Percentiles rank a stretch among this genome's conserved stretches.
phyloP scores from a whole-genome alignment of 2,113 vertebrate genomes.

The Xerus inauris region DNA sequence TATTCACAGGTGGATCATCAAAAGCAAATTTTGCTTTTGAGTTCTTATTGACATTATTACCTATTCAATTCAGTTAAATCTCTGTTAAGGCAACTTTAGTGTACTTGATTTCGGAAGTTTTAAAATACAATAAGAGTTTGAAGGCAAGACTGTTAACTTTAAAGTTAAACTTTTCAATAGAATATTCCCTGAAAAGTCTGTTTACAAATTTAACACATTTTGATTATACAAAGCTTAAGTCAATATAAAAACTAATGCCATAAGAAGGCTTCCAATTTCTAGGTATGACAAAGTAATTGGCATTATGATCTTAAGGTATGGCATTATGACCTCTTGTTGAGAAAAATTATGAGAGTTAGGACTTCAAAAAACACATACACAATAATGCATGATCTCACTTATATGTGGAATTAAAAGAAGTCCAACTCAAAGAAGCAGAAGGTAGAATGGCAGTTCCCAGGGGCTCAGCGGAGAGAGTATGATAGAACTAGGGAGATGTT shows the following conservation, averaged over 20 bases:
- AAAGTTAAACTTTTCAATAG: conserved; percentile 48
- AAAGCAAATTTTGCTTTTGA: conserved; percentile 42
- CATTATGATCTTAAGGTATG: no score
- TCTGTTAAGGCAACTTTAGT: conserved; percentile 44
- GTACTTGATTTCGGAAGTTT: conserved; percentile 35
- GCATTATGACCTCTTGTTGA: not conserved
- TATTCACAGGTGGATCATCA: conserved; percentile 48
- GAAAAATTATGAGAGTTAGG: not conserved
- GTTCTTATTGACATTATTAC: conserved; percentile 56
- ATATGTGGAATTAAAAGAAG: not conserved
- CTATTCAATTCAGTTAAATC: conserved; percentile 46
- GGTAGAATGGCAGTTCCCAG: not conserved
- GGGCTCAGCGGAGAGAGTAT: accelerated
- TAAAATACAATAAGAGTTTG: conserved; percentile 20
- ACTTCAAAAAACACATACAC: not conserved
- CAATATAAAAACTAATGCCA: conserved; percentile 42
- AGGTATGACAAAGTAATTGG: conserved; percentile 19
- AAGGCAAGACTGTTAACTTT: conserved; percentile 57
- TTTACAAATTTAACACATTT: conserved; percentile 51
- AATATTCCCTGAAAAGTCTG: not conserved
- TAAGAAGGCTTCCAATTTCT: not conserved
- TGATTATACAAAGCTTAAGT: conserved; percentile 53
- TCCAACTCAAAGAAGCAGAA: not conserved
- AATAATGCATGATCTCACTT: not conserved
- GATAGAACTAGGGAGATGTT: not conserved